Evolutionary conservation across 2,113 vertebrate genomes (phyloP).

Genomic region (Tympanuchus pallidicinctus): DNA sequence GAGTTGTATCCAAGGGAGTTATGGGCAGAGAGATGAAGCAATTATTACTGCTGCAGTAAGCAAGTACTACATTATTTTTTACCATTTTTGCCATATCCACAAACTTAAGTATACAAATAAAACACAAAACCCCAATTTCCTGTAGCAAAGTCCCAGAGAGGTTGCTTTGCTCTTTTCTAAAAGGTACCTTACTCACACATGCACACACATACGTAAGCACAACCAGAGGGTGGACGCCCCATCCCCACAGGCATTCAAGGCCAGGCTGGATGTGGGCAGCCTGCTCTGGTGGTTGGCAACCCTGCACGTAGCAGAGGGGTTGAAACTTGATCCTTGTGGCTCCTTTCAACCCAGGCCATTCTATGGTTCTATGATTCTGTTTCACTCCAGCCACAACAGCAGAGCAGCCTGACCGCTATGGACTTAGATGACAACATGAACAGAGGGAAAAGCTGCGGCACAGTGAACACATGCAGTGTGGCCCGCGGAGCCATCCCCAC

Average conservation of each 20-base stretch:
- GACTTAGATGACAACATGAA: accelerated
- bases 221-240: not conserved
- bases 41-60: not conserved
- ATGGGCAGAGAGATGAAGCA: not conserved
- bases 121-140: not conserved
- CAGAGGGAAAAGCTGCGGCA: not conserved
- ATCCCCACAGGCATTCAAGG: too few relatives aligned
- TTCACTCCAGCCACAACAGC: not conserved
- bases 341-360: too few relatives aligned
- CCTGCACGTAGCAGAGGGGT: too few relatives aligned
- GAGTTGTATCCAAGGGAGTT: not conserved
- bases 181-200: not conserved
- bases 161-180: not conserved
- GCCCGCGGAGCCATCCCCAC: not conserved
- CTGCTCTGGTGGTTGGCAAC: too few relatives aligned
- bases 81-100: not conserved
- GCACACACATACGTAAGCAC: accelerated
- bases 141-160: not conserved
- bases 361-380: not conserved
- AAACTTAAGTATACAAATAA: not conserved
- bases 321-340: too few relatives aligned
- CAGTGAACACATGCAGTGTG: accelerated
- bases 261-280: too few relatives aligned
- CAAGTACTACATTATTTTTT: not conserved
- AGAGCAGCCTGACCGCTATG: accelerated